These are phyloP conservation scores for Spinus pinus DNA, from an alignment of 2,797 vertebrate species.

Conservation along the genomic window DNA sequence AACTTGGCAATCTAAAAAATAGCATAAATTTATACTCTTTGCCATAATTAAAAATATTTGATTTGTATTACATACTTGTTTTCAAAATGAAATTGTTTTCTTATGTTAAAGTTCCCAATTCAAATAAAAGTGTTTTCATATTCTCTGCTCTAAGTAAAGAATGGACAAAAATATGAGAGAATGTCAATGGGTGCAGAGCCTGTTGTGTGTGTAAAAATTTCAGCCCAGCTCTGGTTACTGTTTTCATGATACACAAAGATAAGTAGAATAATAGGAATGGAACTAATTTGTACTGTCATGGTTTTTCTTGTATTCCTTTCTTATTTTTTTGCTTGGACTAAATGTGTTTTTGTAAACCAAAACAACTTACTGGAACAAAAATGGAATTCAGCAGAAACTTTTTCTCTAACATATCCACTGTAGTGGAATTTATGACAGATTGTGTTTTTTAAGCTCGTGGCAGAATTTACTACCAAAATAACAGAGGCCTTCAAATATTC, in stretches of 20 bases:
- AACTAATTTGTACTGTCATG: background rate
- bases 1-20: background rate
- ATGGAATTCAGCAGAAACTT: background rate
- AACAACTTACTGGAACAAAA: background rate
- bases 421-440: background rate
- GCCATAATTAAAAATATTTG: background rate
- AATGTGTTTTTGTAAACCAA: background rate
- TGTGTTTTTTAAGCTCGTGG: background rate
- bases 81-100: conserved; percentile 1
- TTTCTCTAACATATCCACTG: background rate
- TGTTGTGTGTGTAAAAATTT: background rate
- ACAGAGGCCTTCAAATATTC: background rate
- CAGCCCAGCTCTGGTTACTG: background rate
- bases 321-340: background rate
- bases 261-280: background rate
- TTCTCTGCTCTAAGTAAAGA: background rate
- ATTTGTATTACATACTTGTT: background rate
- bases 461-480: background rate
- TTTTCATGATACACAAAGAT: background rate
- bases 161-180: background rate
- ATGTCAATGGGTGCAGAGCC: background rate
- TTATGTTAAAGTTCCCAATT: background rate
- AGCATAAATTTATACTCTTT: background rate
- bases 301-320: background rate
- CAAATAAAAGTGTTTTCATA: background rate